A percentile compares a stretch with the other conserved stretches of the same genome.
Conservation (phyloP, 2,797 vertebrate genomes). For the Carapus acus region DNA sequence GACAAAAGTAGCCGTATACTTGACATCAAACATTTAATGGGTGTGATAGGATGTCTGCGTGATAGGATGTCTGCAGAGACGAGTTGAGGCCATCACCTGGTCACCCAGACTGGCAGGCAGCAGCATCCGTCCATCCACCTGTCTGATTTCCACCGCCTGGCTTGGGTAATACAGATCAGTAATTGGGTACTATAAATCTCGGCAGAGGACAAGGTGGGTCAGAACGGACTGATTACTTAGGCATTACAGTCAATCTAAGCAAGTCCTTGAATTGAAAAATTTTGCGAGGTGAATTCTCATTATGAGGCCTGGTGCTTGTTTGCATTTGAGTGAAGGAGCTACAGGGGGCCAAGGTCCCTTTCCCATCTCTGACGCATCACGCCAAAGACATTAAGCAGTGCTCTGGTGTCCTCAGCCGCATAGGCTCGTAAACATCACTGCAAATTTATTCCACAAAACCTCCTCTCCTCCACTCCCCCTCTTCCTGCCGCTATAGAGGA, state of each 20-base stretch:
- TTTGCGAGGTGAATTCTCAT: conserved; percentile 73
- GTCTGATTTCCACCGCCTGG: conserved; percentile 59
- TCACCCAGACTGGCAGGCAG: conserved; percentile 46
- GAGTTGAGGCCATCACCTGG: conserved; percentile 46
- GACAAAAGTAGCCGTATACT: conserved; percentile 24
- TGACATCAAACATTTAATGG: conserved; percentile 36
- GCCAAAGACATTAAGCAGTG: conserved; percentile 50
- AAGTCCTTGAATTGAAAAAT: conserved; percentile 75
- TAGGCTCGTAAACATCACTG: conserved; percentile 63
- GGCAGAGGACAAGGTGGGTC: conserved; percentile 76
- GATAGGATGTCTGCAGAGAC: conserved; percentile 37
- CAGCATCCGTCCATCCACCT: conserved; percentile 46
- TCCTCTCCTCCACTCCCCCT: too few relatives aligned
- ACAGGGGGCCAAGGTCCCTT: conserved; percentile 64
- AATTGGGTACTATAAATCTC: conserved; percentile 78
- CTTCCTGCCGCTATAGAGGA: conserved; percentile 51
- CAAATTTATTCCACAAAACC: conserved; percentile 65
- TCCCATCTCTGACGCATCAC: conserved; percentile 20
- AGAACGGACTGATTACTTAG: conserved; percentile 78
- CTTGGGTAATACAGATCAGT: conserved; percentile 71
- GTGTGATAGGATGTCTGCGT: conserved; percentile 40
- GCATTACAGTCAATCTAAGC: conserved; percentile 74
- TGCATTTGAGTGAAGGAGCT: conserved; percentile 51
- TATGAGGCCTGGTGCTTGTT: conserved; percentile 53
- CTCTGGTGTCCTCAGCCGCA: conserved; percentile 48